A percentile compares a stretch with the other conserved stretches of the same genome.
phyloP scores from a whole-genome alignment of 2,113 vertebrate species.

The Cyanoliseus patagonus region DNA sequence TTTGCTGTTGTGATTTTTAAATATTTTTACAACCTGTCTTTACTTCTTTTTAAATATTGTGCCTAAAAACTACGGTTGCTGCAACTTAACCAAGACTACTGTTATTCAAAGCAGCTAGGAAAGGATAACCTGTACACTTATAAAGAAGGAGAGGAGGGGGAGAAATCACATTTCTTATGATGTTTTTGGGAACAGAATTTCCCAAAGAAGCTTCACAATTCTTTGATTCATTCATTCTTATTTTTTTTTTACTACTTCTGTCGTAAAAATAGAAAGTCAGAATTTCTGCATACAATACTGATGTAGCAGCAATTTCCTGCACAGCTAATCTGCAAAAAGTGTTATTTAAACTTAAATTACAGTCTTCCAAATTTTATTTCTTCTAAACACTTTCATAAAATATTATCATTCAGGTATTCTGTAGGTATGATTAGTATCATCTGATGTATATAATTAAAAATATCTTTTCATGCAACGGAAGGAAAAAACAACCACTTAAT shows the following conservation, averaged over 20 bases:
- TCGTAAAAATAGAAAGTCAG: neutral
- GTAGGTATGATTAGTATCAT: neutral
- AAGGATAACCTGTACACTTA: neutral
- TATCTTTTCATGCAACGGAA: neutral
- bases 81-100: neutral
- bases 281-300: neutral
- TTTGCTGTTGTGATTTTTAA: neutral
- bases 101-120: neutral
- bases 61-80: neutral
- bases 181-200: neutral
- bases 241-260: neutral
- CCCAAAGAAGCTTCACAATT: neutral
- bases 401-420: neutral
- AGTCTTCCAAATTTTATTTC: neutral
- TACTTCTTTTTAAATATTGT: neutral
- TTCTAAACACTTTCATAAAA: neutral
- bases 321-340: neutral
- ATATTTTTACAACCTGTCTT: neutral
- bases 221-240: neutral
- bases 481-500: neutral
- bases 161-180: neutral
- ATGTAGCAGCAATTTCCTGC: neutral
- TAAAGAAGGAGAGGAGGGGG: neutral
- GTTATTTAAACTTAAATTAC: neutral
- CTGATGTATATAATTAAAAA: neutral